Evolutionary conservation across 2,113 vertebrate species (phyloP).

Genomic region (Elephas maximus): DNA sequence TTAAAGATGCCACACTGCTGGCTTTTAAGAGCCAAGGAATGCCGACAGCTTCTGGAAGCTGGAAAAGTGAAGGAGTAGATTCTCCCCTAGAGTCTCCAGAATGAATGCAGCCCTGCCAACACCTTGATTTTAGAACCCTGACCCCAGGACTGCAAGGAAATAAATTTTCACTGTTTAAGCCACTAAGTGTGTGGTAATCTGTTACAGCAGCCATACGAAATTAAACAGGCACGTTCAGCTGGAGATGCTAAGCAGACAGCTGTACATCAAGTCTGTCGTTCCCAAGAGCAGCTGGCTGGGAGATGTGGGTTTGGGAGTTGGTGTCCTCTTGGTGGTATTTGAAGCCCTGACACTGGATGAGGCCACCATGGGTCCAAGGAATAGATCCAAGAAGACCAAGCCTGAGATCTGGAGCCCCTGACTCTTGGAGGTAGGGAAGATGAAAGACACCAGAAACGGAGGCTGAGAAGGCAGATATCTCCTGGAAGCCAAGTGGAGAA

Average conservation of each 20-base stretch:
- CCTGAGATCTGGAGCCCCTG: neutral
- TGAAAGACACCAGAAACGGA: neutral
- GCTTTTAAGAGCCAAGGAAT: neutral
- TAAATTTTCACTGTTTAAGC: no score
- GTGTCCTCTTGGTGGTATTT: neutral
- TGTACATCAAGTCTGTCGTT: neutral
- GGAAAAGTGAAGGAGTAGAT: neutral
- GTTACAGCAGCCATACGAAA: neutral
- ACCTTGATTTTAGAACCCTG: neutral
- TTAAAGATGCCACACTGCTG: fast-evolving
- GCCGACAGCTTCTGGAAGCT: neutral
- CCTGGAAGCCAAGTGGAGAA: neutral
- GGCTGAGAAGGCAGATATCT: neutral
- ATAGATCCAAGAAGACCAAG: neutral
- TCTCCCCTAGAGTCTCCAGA: neutral
- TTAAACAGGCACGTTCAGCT: fast-evolving
- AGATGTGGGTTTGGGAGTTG: no score
- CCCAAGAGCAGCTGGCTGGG: fast-evolving
- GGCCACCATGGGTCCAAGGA: neutral
- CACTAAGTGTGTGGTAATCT: fast-evolving
- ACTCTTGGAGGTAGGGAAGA: neutral
- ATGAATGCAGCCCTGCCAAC: neutral
- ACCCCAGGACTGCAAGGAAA: neutral
- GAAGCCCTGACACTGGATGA: no score
- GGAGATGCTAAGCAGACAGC: neutral